Base-by-base conservation (phyloP, 2,113 vertebrate genomes). In the Lipotes vexillifer region DNA sequence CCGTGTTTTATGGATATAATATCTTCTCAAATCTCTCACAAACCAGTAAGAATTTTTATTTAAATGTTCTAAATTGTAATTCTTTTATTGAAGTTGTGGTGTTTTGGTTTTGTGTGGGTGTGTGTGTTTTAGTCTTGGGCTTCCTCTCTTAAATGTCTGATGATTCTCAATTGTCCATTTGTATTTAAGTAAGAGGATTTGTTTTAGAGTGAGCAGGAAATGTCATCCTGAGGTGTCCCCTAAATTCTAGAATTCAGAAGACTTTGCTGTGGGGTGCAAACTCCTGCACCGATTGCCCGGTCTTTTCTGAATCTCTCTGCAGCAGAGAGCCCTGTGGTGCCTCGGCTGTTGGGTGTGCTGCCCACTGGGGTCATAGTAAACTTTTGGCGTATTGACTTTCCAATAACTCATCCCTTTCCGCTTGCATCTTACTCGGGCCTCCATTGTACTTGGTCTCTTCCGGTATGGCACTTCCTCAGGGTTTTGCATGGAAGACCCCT, bases 41-140 rank as follows among this genome's bases (percentile, higher is more conserved):
- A 87, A 38, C 21, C 61, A 74, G 20, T 69, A 63, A 57, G 25
- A 87, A n/a, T 88, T 95, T 89, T 88, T 71, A 57, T 90, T 90
- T 91, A 75, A 8, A 9, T 66, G 85, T 96, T 95, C n/a, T 78
- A 90, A 91, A 81, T 97, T 63, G 6, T 44, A 69, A 71, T 75
- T 66, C 0, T 78, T 31, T 66, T 66, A 69, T 1, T 92, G 13
- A 75, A 46, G 17, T 49, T 71, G 1, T 44, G 4, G n/a, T 61
- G 0, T n/a, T 91, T 74, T 55, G 44, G 18, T n/a, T 52, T 17
- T 52, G 18, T 52, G 15, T n/a, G 31, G 17, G 18, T 41, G 15
- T 55, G 5, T 57, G 1, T 74, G 8, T 65, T 94, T 66, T 68
- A 78, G 21, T 63, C 49, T 84, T 49, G 41, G 21, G 2, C 44